phyloP scores from a whole-genome alignment of 2,113 vertebrate genomes.

The Bothrops jararaca region DNA sequence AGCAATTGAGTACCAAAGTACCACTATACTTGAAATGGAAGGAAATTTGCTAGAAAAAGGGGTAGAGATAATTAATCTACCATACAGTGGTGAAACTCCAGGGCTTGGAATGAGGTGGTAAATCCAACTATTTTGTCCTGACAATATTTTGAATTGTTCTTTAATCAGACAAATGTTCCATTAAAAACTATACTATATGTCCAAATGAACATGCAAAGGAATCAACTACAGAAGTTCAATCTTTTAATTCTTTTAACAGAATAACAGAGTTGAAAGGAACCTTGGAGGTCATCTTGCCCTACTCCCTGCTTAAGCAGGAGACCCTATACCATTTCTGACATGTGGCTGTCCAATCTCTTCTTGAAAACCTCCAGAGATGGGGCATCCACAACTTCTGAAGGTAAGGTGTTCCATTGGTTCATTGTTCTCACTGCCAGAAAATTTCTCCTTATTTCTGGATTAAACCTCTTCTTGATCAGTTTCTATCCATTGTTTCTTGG shows the following conservation, averaged over 20 bases:
- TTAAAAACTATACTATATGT: not conserved
- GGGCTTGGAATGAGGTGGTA: not conserved
- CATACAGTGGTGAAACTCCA: not conserved
- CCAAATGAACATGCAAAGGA: not conserved
- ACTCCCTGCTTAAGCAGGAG: too few relatives aligned
- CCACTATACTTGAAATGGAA: not conserved
- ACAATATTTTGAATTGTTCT: not conserved
- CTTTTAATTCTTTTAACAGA: not conserved
- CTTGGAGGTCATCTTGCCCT: too few relatives aligned
- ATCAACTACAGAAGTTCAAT: not conserved
- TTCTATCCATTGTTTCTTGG: too few relatives aligned
- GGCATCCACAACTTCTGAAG: too few relatives aligned
- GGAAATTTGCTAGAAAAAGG: not conserved
- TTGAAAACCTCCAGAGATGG: too few relatives aligned
- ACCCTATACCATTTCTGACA: too few relatives aligned
- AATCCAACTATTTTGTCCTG: not conserved
- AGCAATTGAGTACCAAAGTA: not conserved
- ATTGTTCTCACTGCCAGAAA: too few relatives aligned
- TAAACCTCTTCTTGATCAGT: too few relatives aligned
- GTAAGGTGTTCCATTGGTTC: too few relatives aligned
- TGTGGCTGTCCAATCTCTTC: too few relatives aligned
- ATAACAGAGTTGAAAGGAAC: too few relatives aligned
- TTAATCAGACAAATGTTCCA: not conserved
- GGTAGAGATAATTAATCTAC: not conserved
- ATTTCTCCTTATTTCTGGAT: too few relatives aligned